phyloP scores from a whole-genome alignment of 2,888 invertebrate species.

The Bunonema sp. region DNA sequence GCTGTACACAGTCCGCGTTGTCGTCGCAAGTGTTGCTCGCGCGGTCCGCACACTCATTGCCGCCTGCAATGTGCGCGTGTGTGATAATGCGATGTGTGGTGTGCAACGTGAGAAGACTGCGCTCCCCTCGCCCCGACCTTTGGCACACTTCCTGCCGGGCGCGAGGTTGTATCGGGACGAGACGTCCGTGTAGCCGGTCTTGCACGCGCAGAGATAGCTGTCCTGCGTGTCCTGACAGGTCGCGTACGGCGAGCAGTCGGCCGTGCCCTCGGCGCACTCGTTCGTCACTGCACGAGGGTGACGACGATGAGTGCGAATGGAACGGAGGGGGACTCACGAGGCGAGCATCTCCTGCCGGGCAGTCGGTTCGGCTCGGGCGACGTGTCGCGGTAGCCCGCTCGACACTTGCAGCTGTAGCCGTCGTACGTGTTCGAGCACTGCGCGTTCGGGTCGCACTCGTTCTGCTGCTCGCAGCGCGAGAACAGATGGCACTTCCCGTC shows the following conservation, averaged over 20 bases:
- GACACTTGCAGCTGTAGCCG: conserved; percentile 30
- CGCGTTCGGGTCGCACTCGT: conserved; percentile 32
- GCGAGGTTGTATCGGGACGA: conserved; percentile 23
- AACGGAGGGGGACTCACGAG: conserved; percentile 7
- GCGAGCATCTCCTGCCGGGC: conserved; percentile 30
- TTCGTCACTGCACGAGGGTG: conserved; percentile 15
- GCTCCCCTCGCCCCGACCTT: conserved; percentile 8
- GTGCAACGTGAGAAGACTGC: neutral
- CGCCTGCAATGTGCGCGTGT: conserved; percentile 7
- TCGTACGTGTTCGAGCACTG: conserved; percentile 34
- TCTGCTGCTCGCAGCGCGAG: conserved; percentile 22
- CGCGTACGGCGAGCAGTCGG: conserved; percentile 28
- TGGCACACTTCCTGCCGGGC: conserved; percentile 24
- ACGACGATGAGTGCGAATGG: neutral
- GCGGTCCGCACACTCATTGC: conserved; percentile 21
- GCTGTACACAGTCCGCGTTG: conserved; percentile 26
- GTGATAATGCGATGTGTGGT: neutral
- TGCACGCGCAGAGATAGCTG: conserved; percentile 22
- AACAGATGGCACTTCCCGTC: conserved; percentile 26
- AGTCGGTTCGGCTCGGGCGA: conserved; percentile 22
- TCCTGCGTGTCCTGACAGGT: conserved; percentile 21
- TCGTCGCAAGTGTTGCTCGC: conserved; percentile 25
- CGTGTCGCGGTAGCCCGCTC: conserved; percentile 20
- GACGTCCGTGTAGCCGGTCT: conserved; percentile 23
- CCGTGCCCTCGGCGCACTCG: conserved; percentile 29